Evolutionary conservation across 2,113 vertebrate species (phyloP), one percentile per base, ranked within the genome.

Genomic region (Abramis brama): DNA sequence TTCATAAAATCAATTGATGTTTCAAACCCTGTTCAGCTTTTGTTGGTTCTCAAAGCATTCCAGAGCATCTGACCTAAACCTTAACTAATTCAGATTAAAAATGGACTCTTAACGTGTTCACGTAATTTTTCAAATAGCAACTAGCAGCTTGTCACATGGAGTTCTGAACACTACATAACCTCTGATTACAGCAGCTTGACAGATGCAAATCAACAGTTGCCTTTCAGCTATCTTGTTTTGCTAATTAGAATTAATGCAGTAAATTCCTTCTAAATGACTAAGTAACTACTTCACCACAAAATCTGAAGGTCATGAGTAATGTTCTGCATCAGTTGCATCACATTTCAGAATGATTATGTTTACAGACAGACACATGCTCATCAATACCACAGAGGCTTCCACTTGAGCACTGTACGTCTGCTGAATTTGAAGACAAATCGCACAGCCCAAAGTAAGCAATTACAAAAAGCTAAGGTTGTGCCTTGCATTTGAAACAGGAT

Each of bases 401-500:
- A 86, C 76, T 89, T 57, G 84, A 85, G 79, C 76, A 43, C 27
- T 82, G 62, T 19, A 66, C n/a, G 36, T 87, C 76, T 10, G 73
- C 84, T 89, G 43, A 88, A 90, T 85, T 88, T 78, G 19, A 84
- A 79, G 80, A 90, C 87, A 77, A 86, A 86, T 85, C 87, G 68
- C 77, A 30, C 33, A 84, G 77, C 62, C 87, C 84, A 68, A 86
- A 89, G 87, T 75, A 87, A 83, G 87, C 90, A 87, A 89, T 90
- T 82, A 89, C 88, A 45, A 85, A 89, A 77, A 90, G 78, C 85
- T 85, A 88, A 90, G 89, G 82, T 85, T 89, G 75, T 88, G 88
- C 82, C 78, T 90, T 74, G 70, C 30, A 66, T 66, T 86, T 76
- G 68, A 86, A 92, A 91, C 89, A 87, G 86, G 86, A 91, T 91